Evolutionary conservation across 2,888 invertebrate genomes (phyloP), one percentile per base, ranked within the genome.

Genomic region (Zygaena filipendulae): DNA sequence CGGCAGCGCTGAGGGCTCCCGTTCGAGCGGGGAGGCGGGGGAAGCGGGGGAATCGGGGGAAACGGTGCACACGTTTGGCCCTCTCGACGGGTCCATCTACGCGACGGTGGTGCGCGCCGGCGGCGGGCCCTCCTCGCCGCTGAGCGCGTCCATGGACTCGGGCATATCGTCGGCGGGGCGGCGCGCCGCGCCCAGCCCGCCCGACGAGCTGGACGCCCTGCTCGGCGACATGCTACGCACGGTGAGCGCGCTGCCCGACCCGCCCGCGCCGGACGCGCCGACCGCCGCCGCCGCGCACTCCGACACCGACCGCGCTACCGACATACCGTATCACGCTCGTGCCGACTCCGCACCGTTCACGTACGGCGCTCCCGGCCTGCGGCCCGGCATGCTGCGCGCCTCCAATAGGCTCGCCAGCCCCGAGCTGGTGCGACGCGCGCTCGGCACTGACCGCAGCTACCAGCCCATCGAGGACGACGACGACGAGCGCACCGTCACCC

Each of bases 291-390:
- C 80, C 81, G 49, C 79, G 66, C 57, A 77, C 68, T 59, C 83
- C 81, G 58, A 61, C 64, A 37, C 59, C 59, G 50, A 55, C 56
- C 36, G 75, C 38, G 45, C 50, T 33, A 43, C 52, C 16, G 84
- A 87, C 63, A 92, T 92, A 63, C 94, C 95, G 47, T 95, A 95
- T 77, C 94, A 95, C 87, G 93, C 94, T 55, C 84, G 94, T 53
- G 87, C 91, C 47, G 91, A 93, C 69, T 91, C 91, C 50, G 86
- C 91, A 50, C 95, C 95, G 38, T 94, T 94, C 75, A 91, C 91
- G 32, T 95, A 95, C 85, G 92, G 92, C 32, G 87, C 84, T 37
- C 84, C 86, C 35, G 74, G 74, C 41, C 64, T 75, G 35, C 62
- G 68, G 36, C 70, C 82, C 47, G 83, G 82, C 55, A 87, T 87